phyloP scores from a whole-genome alignment of 2,113 vertebrate species.

The Megatriorchis doriae region DNA sequence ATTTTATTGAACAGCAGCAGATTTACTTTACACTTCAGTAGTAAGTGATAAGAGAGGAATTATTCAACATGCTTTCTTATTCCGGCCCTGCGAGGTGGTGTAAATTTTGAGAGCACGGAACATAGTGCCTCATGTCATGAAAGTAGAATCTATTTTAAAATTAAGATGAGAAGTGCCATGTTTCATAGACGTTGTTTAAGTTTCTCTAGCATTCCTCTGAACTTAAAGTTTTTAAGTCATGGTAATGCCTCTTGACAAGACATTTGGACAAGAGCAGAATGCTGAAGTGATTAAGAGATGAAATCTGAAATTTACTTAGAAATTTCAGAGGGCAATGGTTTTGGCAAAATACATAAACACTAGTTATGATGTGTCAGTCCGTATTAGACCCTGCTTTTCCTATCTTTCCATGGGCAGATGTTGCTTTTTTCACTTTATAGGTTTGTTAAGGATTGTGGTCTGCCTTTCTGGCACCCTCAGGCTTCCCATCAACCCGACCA shows the following conservation, averaged over 20 bases:
- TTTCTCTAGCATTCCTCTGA: not conserved
- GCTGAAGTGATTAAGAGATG: constrained; percentile 11
- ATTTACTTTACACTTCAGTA: constrained; percentile 61
- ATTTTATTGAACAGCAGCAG: constrained; percentile 46
- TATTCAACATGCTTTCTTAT: constrained; percentile 34
- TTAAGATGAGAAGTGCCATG: not conserved
- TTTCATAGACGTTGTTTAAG: not conserved
- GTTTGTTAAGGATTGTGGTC: constrained; percentile 26
- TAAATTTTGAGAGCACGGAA: not conserved
- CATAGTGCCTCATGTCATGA: not conserved
- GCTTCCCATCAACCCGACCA: constrained; percentile 16
- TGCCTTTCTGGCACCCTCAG: constrained; percentile 16
- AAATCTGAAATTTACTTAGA: constrained; percentile 43
- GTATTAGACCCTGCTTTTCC: constrained; percentile 18
- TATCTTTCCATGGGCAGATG: constrained; percentile 44
- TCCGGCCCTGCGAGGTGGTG: not conserved
- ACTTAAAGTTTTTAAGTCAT: not conserved
- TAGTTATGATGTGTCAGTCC: constrained; percentile 49
- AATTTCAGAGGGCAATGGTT: not conserved
- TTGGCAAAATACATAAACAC: constrained; percentile 37
- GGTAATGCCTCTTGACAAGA: constrained; percentile 20
- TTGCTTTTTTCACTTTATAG: constrained; percentile 18
- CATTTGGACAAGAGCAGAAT: not conserved
- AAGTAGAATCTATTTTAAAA: constrained; percentile 28
- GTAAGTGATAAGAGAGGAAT: constrained; percentile 29